A percentile compares a stretch with the other conserved stretches of the same genome.
phyloP scores from a whole-genome alignment of 1,140 invertebrate genomes.

The Bursaphelenchus mucronatus region DNA sequence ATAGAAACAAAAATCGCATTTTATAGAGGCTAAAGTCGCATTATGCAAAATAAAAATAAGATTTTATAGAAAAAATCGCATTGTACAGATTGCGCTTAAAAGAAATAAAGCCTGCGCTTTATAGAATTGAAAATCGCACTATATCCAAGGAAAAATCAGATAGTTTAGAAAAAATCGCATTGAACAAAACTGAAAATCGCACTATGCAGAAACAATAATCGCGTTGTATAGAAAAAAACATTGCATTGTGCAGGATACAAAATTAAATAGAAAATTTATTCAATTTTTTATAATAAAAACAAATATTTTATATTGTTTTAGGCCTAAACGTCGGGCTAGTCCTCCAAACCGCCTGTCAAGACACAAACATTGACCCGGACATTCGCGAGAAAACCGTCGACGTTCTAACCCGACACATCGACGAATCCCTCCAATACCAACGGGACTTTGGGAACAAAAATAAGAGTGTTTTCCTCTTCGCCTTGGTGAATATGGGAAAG shows the following conservation, averaged over 20 bases:
- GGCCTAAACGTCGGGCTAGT: conserved; percentile 58
- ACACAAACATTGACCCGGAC: conserved; percentile 55
- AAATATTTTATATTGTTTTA: conserved; percentile 20
- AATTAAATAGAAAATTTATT: background rate
- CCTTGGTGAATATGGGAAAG: conserved; percentile 52
- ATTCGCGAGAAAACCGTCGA: conserved; percentile 55
- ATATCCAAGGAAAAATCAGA: no score
- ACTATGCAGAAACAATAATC: no score
- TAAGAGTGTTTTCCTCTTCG: conserved; percentile 54
- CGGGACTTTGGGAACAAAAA: conserved; percentile 44
- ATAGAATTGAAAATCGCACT: no score
- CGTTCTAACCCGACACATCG: conserved; percentile 55
- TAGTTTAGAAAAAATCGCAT: no score
- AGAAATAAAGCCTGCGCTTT: no score
- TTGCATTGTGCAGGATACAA: background rate
- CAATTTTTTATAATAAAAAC: background rate
- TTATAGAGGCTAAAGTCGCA: no score
- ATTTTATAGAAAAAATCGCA: no score
- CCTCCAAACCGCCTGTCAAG: conserved; percentile 57
- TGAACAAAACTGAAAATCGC: no score
- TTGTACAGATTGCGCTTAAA: no score
- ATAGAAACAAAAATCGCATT: no score
- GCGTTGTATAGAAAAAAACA: no score
- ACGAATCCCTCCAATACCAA: conserved; percentile 59
- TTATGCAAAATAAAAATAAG: no score